Evolutionary conservation across 2,797 vertebrate genomes (phyloP).

Genomic region (Sebastolobus alascanus): DNA sequence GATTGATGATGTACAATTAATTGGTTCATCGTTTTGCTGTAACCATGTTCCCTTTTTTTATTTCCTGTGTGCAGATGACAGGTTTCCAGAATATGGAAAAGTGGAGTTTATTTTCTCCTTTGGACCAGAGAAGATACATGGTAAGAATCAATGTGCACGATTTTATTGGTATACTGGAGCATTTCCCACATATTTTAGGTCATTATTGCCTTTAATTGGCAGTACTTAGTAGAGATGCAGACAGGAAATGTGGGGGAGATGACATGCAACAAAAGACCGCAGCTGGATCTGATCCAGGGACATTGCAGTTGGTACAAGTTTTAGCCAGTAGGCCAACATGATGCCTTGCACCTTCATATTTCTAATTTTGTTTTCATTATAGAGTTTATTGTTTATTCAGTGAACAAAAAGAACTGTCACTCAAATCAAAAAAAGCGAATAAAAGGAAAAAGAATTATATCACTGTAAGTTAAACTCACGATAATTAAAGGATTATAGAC

Average conservation of each 20-base stretch:
- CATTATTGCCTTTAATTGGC: not conserved
- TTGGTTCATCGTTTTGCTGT: not conserved
- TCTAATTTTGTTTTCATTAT: not conserved
- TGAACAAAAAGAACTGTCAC: no score
- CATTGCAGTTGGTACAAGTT: not conserved
- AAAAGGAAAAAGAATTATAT: not conserved
- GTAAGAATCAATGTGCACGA: conserved; percentile 77
- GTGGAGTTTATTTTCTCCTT: conserved; percentile 99
- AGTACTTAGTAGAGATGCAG: not conserved
- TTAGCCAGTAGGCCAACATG: not conserved
- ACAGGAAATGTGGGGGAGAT: not conserved
- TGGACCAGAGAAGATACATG: conserved; percentile 97
- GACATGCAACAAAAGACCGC: not conserved
- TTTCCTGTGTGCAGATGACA: conserved; percentile 87
- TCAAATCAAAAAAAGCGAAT: not conserved
- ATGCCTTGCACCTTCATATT: no score
- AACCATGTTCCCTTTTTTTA: not conserved
- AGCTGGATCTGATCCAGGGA: not conserved
- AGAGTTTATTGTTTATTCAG: not conserved
- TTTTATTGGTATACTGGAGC: not conserved
- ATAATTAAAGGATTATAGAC: not conserved
- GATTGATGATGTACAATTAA: not conserved
- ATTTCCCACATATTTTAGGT: not conserved
- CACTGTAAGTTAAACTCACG: not conserved
- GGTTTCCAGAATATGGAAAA: conserved; percentile 97